Evolutionary conservation across 2,888 invertebrate genomes (phyloP).

Genomic region (Nemotelus pantherinus): DNA sequence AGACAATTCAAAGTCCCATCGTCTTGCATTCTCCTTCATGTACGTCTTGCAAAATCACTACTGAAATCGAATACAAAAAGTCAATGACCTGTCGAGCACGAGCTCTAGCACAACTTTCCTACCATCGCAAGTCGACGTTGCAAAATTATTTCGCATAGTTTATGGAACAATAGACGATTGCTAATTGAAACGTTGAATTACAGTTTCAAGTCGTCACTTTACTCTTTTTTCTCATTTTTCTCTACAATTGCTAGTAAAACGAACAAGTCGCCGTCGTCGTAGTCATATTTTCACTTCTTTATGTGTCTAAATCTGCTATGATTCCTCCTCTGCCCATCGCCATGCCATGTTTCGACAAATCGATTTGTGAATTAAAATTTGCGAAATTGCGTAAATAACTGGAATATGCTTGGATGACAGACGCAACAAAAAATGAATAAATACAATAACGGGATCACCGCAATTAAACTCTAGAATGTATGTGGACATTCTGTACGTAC

Average conservation of each 20-base stretch:
- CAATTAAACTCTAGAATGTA: too few species aligned
- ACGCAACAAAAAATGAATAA: background rate
- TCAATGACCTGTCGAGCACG: too few species aligned
- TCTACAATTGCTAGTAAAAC: background rate
- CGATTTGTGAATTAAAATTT: background rate
- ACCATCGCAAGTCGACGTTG: too few species aligned
- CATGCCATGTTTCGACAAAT: background rate
- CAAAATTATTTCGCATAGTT: conserved; percentile 6
- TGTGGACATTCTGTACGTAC: too few species aligned
- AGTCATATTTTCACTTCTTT: background rate
- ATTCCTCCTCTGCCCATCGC: background rate
- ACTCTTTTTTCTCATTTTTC: background rate
- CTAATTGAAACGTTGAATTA: conserved; percentile 10
- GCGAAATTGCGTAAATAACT: background rate
- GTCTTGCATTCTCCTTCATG: too few species aligned
- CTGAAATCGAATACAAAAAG: too few species aligned
- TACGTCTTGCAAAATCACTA: too few species aligned
- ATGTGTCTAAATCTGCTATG: background rate
- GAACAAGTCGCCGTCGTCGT: background rate
- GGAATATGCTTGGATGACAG: background rate
- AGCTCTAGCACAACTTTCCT: too few species aligned
- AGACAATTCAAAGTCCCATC: too few species aligned
- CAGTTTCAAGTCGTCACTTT: background rate
- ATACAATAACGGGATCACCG: background rate
- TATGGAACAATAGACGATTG: conserved; percentile 3